Conservation (phyloP, 2,113 vertebrate genomes). For the Azemiops feae region DNA sequence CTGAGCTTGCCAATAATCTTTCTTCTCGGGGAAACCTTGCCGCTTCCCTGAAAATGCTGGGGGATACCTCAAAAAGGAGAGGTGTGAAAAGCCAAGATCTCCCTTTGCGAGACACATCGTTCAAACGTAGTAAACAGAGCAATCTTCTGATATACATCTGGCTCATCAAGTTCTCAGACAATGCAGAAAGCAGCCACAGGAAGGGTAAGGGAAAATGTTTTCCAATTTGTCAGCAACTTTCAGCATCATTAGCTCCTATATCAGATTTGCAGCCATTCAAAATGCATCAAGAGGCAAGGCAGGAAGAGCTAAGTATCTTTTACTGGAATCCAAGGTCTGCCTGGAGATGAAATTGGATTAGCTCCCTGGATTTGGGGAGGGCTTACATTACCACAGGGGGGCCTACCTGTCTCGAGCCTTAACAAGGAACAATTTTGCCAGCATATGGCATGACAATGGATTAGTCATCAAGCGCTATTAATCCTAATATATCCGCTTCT, state of each 20-base stretch:
- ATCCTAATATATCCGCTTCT: constrained; percentile 75
- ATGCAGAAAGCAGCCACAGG: constrained; percentile 10
- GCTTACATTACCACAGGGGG: constrained; percentile 70
- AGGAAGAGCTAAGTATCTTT: constrained; percentile 69
- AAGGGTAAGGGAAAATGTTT: constrained; percentile 58
- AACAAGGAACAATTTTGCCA: constrained; percentile 69
- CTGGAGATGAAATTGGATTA: constrained; percentile 73
- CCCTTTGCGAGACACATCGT: constrained; percentile 36
- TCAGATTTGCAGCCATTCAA: constrained; percentile 74
- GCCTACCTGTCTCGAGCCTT: constrained; percentile 72
- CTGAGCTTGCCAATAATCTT: constrained; percentile 48
- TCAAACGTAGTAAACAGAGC: constrained; percentile 42
- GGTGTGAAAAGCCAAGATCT: constrained; percentile 51
- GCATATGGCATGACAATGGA: constrained; percentile 76
- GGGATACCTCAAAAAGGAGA: neutral
- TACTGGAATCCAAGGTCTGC: constrained; percentile 71
- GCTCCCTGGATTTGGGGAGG: constrained; percentile 61
- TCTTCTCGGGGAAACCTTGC: constrained; percentile 53
- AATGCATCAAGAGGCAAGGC: constrained; percentile 67
- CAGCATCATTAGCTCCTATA: constrained; percentile 70
- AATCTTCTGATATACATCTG: constrained; percentile 47
- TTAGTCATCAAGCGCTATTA: constrained; percentile 75
- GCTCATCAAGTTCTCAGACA: constrained; percentile 52
- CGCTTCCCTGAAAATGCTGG: constrained; percentile 40
- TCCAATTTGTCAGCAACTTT: constrained; percentile 72